phyloP scores from a whole-genome alignment of 2,113 vertebrate species.

The Promerops cafer region DNA sequence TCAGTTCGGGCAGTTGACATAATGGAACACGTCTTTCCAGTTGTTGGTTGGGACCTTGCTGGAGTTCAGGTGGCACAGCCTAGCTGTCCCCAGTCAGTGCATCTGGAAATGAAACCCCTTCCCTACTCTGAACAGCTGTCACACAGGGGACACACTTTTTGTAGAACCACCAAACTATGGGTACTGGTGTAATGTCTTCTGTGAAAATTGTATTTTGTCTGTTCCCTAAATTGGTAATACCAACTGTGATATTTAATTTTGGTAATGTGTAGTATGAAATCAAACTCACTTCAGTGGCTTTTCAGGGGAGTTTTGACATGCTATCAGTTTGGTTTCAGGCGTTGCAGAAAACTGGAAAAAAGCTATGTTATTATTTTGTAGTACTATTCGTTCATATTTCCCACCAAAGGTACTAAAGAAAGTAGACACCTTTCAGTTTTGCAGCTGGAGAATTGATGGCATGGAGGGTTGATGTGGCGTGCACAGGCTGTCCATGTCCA shows the following conservation, averaged over 20 bases:
- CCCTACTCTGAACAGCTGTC: neutral
- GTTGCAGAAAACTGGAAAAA: neutral
- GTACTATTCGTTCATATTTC: neutral
- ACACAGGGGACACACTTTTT: accelerated
- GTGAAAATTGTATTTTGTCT: neutral
- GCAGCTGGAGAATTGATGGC: neutral
- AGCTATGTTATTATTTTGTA: neutral
- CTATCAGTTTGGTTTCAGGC: neutral
- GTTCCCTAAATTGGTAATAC: neutral
- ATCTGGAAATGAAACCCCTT: neutral
- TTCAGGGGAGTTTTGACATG: neutral
- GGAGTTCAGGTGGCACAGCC: neutral
- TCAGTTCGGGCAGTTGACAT: accelerated
- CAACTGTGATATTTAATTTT: neutral
- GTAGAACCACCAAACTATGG: neutral
- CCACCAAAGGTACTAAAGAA: neutral
- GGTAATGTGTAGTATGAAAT: neutral
- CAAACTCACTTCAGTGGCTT: neutral
- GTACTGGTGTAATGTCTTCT: neutral
- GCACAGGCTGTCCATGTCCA: accelerated
- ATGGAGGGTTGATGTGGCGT: accelerated
- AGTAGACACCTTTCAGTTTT: neutral
- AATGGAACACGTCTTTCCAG: neutral
- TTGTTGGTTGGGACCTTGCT: neutral
- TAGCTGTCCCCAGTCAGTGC: neutral